Evolutionary conservation across 2,888 invertebrate species (phyloP).

Genomic region (Agriopis marginaria): DNA sequence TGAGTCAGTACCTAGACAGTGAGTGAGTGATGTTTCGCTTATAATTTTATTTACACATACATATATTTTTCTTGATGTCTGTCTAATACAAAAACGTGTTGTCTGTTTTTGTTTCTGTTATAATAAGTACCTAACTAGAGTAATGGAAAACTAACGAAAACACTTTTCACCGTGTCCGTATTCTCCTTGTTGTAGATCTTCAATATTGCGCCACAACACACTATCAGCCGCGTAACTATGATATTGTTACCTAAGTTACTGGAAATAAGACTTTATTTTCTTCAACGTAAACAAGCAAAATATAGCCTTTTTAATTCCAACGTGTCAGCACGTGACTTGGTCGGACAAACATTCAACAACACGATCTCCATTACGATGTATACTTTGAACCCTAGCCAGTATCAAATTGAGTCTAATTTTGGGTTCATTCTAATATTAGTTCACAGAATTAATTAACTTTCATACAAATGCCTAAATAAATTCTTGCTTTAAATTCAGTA

Average conservation of each 20-base stretch:
- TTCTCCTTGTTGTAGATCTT: conserved; percentile 7
- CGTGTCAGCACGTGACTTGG: conserved; percentile 51
- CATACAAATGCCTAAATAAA: not conserved
- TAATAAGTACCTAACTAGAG: not conserved
- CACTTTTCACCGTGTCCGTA: conserved; percentile 2
- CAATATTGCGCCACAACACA: conserved; percentile 37
- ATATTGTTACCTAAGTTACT: conserved; percentile 40
- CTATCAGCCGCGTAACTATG: conserved; percentile 26
- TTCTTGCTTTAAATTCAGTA: too few species aligned
- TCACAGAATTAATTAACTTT: conserved; percentile 8
- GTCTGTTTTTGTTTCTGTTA: conserved; percentile 8
- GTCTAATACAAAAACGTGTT: not conserved
- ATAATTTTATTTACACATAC: too few species aligned
- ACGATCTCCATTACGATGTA: conserved; percentile 29
- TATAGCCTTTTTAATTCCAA: conserved; percentile 37
- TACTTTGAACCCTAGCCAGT: conserved; percentile 9
- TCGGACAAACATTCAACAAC: conserved; percentile 31
- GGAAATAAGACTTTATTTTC: conserved; percentile 40
- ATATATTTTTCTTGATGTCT: too few species aligned
- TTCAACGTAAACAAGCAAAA: conserved; percentile 29
- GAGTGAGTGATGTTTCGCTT: too few species aligned
- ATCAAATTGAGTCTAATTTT: conserved; percentile 14
- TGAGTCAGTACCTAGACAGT: too few species aligned
- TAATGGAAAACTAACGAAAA: conserved; percentile 10
- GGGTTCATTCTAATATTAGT: conserved; percentile 3